phyloP scores from a whole-genome alignment of 1,140 invertebrate species.

The Pseudomyrmex sp. region DNA sequence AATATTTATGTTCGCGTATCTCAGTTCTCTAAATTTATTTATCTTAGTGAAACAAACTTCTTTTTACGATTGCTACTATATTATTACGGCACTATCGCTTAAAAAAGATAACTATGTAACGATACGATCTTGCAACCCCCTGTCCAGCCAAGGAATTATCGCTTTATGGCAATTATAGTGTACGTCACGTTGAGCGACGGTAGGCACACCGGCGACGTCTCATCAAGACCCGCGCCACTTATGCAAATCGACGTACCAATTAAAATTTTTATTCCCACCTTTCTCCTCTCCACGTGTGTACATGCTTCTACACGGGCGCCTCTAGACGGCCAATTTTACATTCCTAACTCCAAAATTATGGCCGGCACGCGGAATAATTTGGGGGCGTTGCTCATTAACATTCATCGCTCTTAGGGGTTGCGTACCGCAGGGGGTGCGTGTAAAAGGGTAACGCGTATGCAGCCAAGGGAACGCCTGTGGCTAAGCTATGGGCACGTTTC shows the following conservation, averaged over 20 bases:
- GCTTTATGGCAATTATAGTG: conserved; percentile 62
- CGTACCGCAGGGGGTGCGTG: conserved; percentile 56
- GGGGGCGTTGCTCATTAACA: conserved; percentile 70
- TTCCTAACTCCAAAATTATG: conserved; percentile 71
- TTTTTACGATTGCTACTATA: no score
- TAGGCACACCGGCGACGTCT: conserved; percentile 44
- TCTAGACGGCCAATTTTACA: conserved; percentile 27
- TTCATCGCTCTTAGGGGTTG: conserved; percentile 56
- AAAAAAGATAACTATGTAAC: background rate
- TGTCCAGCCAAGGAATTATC: conserved; percentile 5
- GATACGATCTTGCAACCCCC: background rate
- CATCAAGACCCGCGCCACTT: conserved; percentile 72
- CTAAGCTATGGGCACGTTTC: conserved; percentile 28
- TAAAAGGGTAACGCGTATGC: conserved; percentile 13
- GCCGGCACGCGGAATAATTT: conserved; percentile 63
- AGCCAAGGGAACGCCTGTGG: background rate
- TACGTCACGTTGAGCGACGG: conserved; percentile 53
- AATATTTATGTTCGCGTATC: no score
- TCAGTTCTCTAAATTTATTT: no score
- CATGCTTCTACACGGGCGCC: background rate
- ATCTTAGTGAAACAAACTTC: no score
- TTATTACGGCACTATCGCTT: background rate
- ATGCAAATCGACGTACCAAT: conserved; percentile 76
- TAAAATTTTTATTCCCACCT: conserved; percentile 71
- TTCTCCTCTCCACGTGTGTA: background rate